phyloP scores from a whole-genome alignment of 2,797 vertebrate species.

The Fringilla coelebs region DNA sequence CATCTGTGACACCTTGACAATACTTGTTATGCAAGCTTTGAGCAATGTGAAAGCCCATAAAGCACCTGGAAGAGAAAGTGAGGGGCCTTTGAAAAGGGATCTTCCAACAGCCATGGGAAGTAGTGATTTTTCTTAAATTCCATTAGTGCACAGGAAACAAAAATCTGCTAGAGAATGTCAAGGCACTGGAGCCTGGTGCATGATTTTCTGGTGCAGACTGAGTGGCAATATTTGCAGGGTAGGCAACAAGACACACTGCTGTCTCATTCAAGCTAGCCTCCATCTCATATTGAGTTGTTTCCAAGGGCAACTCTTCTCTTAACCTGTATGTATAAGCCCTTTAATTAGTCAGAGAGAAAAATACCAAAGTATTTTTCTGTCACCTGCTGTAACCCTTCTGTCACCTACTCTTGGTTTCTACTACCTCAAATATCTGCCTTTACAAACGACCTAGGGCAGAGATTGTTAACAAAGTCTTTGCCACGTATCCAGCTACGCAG shows the following conservation, averaged over 20 bases:
- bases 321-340: not conserved
- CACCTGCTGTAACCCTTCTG: not conserved
- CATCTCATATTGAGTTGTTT: not conserved
- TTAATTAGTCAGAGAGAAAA: not conserved
- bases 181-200: not conserved
- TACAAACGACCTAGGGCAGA: not conserved
- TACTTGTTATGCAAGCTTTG: not conserved
- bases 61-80: not conserved
- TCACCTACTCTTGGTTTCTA: not conserved
- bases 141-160: not conserved
- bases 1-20: not conserved
- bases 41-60: not conserved
- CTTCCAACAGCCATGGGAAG: accelerated
- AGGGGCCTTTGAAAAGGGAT: not conserved
- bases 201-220: not conserved
- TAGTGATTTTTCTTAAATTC: not conserved
- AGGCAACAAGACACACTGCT: not conserved
- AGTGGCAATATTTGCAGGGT: not conserved
- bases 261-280: not conserved
- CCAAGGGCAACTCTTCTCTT: not conserved
- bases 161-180: not conserved
- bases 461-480: not conserved
- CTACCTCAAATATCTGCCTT: not conserved
- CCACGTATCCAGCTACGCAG: not conserved
- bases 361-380: not conserved